phyloP scores from a whole-genome alignment of 2,113 vertebrate genomes.

The Seriola dumerili region DNA sequence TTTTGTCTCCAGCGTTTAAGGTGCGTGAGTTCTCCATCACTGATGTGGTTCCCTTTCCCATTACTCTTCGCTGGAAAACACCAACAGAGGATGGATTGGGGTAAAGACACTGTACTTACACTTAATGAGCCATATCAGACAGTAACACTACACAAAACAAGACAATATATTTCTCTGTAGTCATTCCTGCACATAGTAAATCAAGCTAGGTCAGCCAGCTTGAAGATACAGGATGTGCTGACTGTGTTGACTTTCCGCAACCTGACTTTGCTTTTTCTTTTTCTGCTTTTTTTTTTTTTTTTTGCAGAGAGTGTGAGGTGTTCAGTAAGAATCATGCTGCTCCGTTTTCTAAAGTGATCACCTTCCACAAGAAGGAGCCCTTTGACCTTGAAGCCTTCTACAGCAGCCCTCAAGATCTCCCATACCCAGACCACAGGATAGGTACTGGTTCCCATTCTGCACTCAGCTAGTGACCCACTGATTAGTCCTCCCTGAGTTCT shows the following conservation, averaged over 20 bases:
- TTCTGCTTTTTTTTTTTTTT: slow-evolving; percentile 6
- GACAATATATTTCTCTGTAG: not conserved
- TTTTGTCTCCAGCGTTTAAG: slow-evolving; percentile 97
- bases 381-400: slow-evolving; percentile 96
- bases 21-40: slow-evolving; percentile 97
- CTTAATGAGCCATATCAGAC: not conserved
- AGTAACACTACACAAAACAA: not conserved
- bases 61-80: slow-evolving; percentile 94
- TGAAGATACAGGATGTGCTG: slow-evolving; percentile 10
- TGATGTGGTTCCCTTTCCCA: slow-evolving; percentile 94
- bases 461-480: not conserved
- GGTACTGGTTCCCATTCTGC: slow-evolving; percentile 80
- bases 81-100: slow-evolving; percentile 92
- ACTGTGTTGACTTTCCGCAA: slow-evolving; percentile 13
- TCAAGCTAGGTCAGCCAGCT: not conserved
- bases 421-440: slow-evolving; percentile 94
- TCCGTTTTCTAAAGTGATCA: slow-evolving; percentile 97
- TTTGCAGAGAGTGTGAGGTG: slow-evolving; percentile 93
- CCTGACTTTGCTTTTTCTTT: slow-evolving; percentile 40
- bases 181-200: not conserved
- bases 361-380: slow-evolving; percentile 97
- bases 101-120: slow-evolving; percentile 74
- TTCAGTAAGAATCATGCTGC: slow-evolving; percentile 94
- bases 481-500: not conserved
- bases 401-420: slow-evolving; percentile 91